Base-by-base conservation (phyloP, 2,113 vertebrate species). In the Dipodomys stephensi region DNA sequence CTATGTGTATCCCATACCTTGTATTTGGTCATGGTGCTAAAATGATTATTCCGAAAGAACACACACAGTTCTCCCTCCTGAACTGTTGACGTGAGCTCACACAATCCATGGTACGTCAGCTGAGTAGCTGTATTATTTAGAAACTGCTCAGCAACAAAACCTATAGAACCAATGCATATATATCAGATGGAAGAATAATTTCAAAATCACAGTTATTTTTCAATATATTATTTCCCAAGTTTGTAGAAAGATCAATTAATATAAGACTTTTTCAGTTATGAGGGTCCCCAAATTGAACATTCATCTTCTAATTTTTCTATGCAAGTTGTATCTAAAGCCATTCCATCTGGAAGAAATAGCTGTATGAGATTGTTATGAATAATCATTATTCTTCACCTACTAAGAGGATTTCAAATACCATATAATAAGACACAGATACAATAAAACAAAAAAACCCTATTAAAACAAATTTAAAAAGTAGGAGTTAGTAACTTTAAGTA, bases 1-100 rank as follows among this genome's bases (percentile, higher is more conserved):
- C 39, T 93, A 27, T 85, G 64, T 93, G 83, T 89, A 64, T 27
- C 88, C 44, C 93, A 90, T 98, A 99, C 99, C 99, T 99, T 99
- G 97, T 99, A 99, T 97, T 99, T 99, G 98, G 99, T 99, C 99
- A 99, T 99, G 98, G 99, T 99, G 98, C 99, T 99, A 97, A 99
- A 99, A 98, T 99, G 99, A 98, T 99, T 99, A 98, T 99, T 99
- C 98, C 99, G 99, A 98, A 99, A 99, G 98, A 99, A 99, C 91
- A 99, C 99, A 84, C 99, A 99, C 84, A 99, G 98, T 94, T 99
- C 99, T 98, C 99, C 99, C 97, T 99, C 99, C 98, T 99, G 99
- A 77, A 99, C 99, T 3, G 99, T 98, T 96, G 99, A 99, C 15
- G 99, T 99, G 96, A 99, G 98, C 97, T 99, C 99, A 97, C 99